These are phyloP conservation scores for Gymnothorax reevesii DNA, from an alignment of 2,797 vertebrate species.

Conservation along the genomic window DNA sequence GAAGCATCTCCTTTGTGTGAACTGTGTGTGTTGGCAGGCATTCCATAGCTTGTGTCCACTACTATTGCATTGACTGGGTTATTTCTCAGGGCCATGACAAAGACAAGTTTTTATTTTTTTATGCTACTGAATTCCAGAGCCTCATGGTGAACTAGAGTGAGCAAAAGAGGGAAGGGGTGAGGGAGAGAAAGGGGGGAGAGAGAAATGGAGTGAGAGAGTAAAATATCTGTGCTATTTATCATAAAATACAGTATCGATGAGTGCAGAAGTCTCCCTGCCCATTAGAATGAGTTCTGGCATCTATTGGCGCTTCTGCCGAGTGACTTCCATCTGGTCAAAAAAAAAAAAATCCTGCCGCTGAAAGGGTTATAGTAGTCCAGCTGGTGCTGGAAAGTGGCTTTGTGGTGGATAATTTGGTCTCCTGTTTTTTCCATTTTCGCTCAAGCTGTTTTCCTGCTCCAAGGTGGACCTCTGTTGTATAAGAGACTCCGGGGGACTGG, in stretches of 20 bases:
- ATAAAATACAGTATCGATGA: constrained; percentile 23
- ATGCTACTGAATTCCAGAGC: constrained; percentile 22
- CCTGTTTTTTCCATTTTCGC: constrained; percentile 13
- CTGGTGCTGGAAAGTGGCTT: constrained; percentile 9
- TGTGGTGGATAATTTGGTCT: constrained; percentile 14
- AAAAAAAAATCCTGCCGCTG: not conserved
- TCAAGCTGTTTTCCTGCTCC: constrained; percentile 5
- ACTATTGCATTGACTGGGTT: constrained; percentile 13
- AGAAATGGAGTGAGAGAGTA: not conserved
- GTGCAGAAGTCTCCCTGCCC: constrained; percentile 19
- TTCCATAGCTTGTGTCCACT: constrained; percentile 23
- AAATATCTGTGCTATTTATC: constrained; percentile 13
- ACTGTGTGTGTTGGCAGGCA: constrained; percentile 21
- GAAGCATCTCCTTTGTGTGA: constrained; percentile 5
- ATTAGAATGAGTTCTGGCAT: constrained; percentile 7
- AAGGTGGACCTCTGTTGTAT: not conserved
- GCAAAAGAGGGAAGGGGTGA: not conserved
- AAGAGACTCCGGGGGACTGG: not conserved
- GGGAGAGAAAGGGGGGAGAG: not conserved
- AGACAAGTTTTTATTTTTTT: constrained; percentile 23
- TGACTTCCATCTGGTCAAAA: constrained; percentile 22
- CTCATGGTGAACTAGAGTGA: constrained; percentile 2
- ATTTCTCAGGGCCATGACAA: constrained; percentile 26
- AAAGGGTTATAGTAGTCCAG: constrained; percentile 26
- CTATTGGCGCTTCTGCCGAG: constrained; percentile 5